Evolutionary conservation across 2,113 vertebrate species (phyloP).

Genomic region (Ciconia stormi): DNA sequence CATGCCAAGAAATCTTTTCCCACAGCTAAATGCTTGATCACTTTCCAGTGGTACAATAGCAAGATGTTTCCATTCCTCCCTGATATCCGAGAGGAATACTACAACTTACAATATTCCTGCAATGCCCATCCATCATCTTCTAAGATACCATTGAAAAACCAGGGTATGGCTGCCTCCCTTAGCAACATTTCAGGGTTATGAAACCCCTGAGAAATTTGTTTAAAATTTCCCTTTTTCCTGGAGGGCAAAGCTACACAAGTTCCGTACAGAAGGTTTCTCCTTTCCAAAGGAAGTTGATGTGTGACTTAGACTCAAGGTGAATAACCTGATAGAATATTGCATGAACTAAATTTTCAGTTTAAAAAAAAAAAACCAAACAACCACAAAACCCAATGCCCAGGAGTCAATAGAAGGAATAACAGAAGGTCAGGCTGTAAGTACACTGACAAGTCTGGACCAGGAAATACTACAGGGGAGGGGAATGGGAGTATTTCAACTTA

Average conservation of each 20-base stretch:
- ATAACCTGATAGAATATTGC: background rate
- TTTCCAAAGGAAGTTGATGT: background rate
- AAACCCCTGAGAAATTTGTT: background rate
- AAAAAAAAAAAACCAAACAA: background rate
- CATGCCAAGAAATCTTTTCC: background rate
- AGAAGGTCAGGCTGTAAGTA: slow-evolving; percentile 1
- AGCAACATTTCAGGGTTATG: background rate
- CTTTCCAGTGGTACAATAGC: background rate
- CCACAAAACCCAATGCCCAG: background rate
- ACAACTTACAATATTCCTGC: background rate
- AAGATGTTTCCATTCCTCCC: background rate
- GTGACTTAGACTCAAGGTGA: background rate
- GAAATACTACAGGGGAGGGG: slow-evolving; percentile 17
- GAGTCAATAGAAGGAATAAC: background rate
- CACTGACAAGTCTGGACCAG: background rate
- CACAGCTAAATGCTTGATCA: background rate
- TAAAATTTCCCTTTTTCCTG: background rate
- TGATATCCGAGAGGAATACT: background rate
- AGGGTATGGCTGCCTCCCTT: background rate
- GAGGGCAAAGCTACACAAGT: background rate
- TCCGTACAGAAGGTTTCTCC: background rate
- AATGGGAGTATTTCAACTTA: slow-evolving; percentile 37
- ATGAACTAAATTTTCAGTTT: background rate
- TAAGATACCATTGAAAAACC: background rate
- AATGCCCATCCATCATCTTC: background rate